phyloP scores from a whole-genome alignment of 2,797 vertebrate genomes.

The Cryptoblepharus egeriae region DNA sequence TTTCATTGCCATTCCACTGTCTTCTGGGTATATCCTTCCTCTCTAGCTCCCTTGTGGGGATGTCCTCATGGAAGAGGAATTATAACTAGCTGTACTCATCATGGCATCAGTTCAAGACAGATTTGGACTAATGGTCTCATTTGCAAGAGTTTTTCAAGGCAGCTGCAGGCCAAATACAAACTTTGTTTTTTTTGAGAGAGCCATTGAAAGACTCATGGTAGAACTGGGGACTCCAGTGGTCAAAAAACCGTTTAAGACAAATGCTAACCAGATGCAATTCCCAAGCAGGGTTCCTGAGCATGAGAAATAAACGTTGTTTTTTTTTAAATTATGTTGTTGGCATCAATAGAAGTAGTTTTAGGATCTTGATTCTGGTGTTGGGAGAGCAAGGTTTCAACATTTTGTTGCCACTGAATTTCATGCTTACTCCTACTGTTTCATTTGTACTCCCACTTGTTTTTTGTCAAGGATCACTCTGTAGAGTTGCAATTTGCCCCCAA shows the following conservation, averaged over 20 bases:
- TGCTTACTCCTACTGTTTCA: too few relatives aligned
- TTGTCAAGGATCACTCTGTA: too few relatives aligned
- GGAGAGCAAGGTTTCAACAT: too few relatives aligned
- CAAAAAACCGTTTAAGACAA: neutral
- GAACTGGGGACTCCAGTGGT: neutral
- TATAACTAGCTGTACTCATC: constrained; percentile 53
- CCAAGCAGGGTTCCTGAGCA: too few relatives aligned
- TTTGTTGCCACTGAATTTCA: too few relatives aligned
- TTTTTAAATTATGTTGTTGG: too few relatives aligned
- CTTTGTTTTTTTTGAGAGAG: neutral
- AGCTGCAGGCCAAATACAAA: neutral
- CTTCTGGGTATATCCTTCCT: constrained; percentile 67
- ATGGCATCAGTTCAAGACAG: constrained; percentile 43
- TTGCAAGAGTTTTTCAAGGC: neutral
- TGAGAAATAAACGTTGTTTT: too few relatives aligned
- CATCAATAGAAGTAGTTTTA: too few relatives aligned
- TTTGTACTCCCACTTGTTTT: too few relatives aligned
- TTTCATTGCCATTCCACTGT: constrained; percentile 64
- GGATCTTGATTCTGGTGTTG: too few relatives aligned
- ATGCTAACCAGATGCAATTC: too few relatives aligned
- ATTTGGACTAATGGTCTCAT: neutral
- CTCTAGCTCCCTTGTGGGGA: constrained; percentile 49
- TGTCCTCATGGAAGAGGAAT: constrained; percentile 60
- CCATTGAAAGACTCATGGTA: neutral
- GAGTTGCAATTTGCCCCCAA: too few relatives aligned